These are phyloP conservation scores for Peromyscus maniculatus DNA, from an alignment of 2,113 vertebrate genomes.

Conservation along the genomic window DNA sequence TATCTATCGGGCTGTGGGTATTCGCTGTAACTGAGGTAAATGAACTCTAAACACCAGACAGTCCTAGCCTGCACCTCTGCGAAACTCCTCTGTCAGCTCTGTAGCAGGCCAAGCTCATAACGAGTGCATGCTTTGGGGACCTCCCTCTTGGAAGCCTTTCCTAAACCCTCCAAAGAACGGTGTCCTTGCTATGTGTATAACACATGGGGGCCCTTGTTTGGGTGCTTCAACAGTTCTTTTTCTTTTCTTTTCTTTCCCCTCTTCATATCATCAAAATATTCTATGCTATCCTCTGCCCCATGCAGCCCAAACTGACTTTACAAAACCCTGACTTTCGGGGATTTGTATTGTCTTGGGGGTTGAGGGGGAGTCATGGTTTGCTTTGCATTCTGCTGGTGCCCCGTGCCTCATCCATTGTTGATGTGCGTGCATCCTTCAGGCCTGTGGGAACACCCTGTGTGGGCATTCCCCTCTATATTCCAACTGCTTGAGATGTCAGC, in stretches of 20 bases:
- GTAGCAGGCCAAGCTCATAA: background rate
- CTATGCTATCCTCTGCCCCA: rapidly evolving
- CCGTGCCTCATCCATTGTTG: rapidly evolving
- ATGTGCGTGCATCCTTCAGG: background rate
- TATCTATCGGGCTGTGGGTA: background rate
- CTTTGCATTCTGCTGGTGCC: background rate
- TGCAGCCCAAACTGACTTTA: background rate
- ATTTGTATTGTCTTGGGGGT: background rate
- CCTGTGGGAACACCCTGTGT: no score
- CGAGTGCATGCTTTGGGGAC: rapidly evolving
- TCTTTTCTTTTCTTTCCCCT: background rate
- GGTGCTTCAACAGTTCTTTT: rapidly evolving
- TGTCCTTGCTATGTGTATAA: background rate
- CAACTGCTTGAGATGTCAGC: background rate
- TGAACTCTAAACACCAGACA: background rate
- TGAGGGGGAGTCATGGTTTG: no score
- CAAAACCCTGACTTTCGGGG: background rate
- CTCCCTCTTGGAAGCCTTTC: no score
- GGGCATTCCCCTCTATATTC: rapidly evolving
- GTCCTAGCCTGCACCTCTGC: background rate
- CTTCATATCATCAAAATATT: rapidly evolving
- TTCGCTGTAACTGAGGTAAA: background rate
- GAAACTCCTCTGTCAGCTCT: background rate
- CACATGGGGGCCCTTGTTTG: no score
- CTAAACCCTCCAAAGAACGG: background rate